Conservation (phyloP, 2,888 invertebrate species). For the Aspidiotus destructor region DNA sequence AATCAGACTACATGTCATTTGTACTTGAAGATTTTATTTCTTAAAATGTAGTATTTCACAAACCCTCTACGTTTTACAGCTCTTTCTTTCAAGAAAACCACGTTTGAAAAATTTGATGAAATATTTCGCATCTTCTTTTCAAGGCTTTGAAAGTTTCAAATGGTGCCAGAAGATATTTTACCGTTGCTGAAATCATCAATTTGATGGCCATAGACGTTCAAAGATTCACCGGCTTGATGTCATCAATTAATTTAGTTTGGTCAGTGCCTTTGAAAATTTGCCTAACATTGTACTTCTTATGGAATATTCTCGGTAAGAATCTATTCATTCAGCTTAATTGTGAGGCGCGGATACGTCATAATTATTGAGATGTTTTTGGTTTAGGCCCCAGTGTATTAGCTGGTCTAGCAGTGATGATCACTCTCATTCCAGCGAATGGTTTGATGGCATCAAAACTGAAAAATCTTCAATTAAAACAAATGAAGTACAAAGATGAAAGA, state of each 20-base stretch:
- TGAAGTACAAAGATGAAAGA: constrained; percentile 49
- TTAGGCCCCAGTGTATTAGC: constrained; percentile 51
- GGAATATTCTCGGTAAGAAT: constrained; percentile 42
- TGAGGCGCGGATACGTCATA: too few relatives aligned
- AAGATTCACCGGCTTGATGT: constrained; percentile 44
- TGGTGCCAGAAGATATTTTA: constrained; percentile 42
- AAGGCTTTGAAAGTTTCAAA: constrained; percentile 42
- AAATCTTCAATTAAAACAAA: constrained; percentile 45
- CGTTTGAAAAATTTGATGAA: too few relatives aligned
- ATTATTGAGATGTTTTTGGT: neutral
- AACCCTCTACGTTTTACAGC: too few relatives aligned
- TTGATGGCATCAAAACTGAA: constrained; percentile 45
- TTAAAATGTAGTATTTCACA: too few relatives aligned
- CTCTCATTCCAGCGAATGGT: constrained; percentile 49
- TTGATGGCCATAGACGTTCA: constrained; percentile 47
- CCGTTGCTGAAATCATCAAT: constrained; percentile 47
- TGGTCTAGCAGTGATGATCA: constrained; percentile 47
- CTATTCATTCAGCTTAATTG: too few relatives aligned
- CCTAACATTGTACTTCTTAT: constrained; percentile 47
- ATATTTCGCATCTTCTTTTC: constrained; percentile 3
- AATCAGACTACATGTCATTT: too few relatives aligned
- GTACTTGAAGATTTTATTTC: too few relatives aligned
- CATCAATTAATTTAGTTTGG: constrained; percentile 46
- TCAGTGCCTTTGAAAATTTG: constrained; percentile 48
- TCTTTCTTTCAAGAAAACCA: too few relatives aligned